phyloP scores from a whole-genome alignment of 2,888 invertebrate genomes.

The Melangyna quadrimaculata region DNA sequence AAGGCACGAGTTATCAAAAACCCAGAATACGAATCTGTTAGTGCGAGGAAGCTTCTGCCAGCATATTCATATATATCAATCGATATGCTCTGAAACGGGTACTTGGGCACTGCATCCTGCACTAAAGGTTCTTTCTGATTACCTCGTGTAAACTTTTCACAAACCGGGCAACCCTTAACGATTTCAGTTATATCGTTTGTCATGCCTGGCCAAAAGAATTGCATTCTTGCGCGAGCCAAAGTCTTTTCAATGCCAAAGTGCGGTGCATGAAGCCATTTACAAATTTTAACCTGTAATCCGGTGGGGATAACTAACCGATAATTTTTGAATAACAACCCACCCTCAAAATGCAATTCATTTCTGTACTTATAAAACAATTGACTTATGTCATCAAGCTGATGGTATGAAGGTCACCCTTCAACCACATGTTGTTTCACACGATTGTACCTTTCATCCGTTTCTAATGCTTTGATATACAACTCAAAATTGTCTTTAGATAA shows the following conservation, averaged over 20 bases:
- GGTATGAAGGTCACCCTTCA: constrained; percentile 16
- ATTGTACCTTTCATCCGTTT: not conserved
- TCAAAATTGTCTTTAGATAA: not conserved
- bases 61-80: no score
- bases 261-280: constrained; percentile 9
- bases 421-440: not conserved
- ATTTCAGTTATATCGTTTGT: constrained; percentile 74
- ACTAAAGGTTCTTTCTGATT: constrained; percentile 66
- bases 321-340: constrained; percentile 18
- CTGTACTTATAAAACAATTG: constrained; percentile 11
- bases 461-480: not conserved
- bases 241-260: constrained; percentile 31
- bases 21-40: no score
- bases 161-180: constrained; percentile 43
- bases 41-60: no score
- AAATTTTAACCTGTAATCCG: not conserved
- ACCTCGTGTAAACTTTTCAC: constrained; percentile 63
- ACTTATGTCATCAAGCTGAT: constrained; percentile 23
- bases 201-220: constrained; percentile 76
- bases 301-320: constrained; percentile 14
- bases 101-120: constrained; percentile 57
- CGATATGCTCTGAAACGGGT: no score
- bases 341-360: constrained; percentile 13
- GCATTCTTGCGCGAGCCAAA: constrained; percentile 70
- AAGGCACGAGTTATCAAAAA: no score